Base-by-base conservation (phyloP, 2,888 invertebrate species). In the Stomorhina lunata region DNA sequence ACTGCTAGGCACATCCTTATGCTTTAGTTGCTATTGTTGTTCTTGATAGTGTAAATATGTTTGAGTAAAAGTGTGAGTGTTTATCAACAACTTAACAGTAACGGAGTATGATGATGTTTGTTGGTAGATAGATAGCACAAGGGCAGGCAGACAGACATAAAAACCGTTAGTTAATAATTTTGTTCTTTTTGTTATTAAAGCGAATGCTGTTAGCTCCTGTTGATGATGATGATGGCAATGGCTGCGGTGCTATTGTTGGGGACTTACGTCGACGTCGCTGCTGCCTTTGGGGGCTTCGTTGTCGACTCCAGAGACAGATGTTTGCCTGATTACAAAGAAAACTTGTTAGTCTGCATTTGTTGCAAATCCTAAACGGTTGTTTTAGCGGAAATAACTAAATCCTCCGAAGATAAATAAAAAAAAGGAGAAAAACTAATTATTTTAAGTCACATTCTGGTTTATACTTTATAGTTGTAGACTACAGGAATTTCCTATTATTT, bases 281-380 rank as follows among this genome's bases (percentile, higher is more conserved):
- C 45, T 27, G 17, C 9, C 10, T 17, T 9, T n/a, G 37, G 45
- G 15, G 32, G 43, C 34, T 37, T 45, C 61, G 17, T 25, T 45
- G 15, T 7, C 32, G 48, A 57, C 34, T 53, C 25, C 79, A 59
- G 43, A 61, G 75, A 66, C 82, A 76, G 79, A 82, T 82, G 82
- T 79, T 73, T 48, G 75, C 66, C 66, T 59, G 65, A 57, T 79
- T 59, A 61, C 53, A 82, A 76, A 76, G 45, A 82, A 78, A 55
- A 45, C 32, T 59, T 22, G 69, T 82, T 43, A 82, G 82, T 82
- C 79, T 82, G 82, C 82, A 82, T 82, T 79, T 79, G 76, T 79
- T 82, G 82, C 82, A 82, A 82, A 71, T 71, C 79, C 66, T 59
- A 25, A 79, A 66, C 75, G 82, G 82, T 82, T 61, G 79, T 37